Evolutionary conservation across 2,797 vertebrate species (phyloP), one percentile per base, ranked within the genome.

Genomic region (Botia almorhae): DNA sequence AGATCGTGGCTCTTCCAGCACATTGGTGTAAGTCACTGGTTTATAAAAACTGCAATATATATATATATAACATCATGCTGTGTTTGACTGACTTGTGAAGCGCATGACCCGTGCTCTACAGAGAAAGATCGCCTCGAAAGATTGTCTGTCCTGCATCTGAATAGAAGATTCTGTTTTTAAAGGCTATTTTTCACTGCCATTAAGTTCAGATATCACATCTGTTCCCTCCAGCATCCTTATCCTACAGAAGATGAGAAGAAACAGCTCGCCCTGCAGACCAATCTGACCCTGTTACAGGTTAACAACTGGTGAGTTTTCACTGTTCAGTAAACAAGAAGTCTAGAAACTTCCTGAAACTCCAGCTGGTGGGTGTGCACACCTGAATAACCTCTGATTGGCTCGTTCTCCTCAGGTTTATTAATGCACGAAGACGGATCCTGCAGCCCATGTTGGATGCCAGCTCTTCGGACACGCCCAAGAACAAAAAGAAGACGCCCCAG

Each of bases 1-100:
- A 91, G 95, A 3, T 96, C 95, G 48, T 96, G 95, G 95, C 95
- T 96, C 78, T 96, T 96, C 77, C 95, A 96, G 90, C 95, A 96
- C 89, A 96, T 96, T 33, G 95, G 95, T 92, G 95, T 96, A 87
- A 94, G 23, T 51, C 4, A 26, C 29, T 63, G 23, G 23, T 12
- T 7, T 55, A 19, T 55, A 53, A 6, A 7, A n/a, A n/a, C n/a
- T n/a, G n/a, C n/a, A n/a, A n/a, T n/a, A n/a, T n/a, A n/a, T n/a
- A n/a, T n/a, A n/a, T n/a, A n/a, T n/a, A n/a, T n/a, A n/a, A n/a
- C n/a, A n/a, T n/a, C n/a, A n/a, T n/a, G n/a, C n/a, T n/a, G n/a
- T n/a, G n/a, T n/a, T n/a, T n/a, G n/a, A n/a, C n/a, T n/a, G n/a
- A n/a, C n/a, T n/a, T n/a, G n/a, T n/a, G n/a, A n/a, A n/a, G n/a